phyloP scores from a whole-genome alignment of 2,888 invertebrate genomes.

The Neoitamus cyanurus region DNA sequence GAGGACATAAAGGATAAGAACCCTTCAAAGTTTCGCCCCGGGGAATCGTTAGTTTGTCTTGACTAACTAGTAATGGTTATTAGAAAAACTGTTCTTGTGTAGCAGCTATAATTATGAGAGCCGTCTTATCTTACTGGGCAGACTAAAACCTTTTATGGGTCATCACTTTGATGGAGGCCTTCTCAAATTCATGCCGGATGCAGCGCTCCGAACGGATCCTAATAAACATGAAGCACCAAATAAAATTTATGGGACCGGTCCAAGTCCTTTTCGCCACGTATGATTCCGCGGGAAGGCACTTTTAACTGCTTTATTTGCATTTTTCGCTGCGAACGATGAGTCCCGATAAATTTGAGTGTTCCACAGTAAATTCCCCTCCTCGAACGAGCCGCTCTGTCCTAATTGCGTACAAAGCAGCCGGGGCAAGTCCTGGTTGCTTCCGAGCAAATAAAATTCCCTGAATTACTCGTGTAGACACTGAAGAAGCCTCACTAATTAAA shows the following conservation, averaged over 20 bases:
- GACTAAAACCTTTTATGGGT: slow-evolving; percentile 9
- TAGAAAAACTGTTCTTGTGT: slow-evolving; percentile 13
- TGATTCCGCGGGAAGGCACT: not conserved
- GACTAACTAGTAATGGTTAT: slow-evolving; percentile 34
- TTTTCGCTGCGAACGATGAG: not conserved
- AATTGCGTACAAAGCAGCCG: not conserved
- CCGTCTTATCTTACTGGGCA: not conserved
- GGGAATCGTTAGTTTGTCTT: slow-evolving; percentile 21
- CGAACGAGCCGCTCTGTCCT: not conserved
- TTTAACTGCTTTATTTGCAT: not conserved
- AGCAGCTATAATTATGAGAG: not conserved
- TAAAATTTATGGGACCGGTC: not conserved
- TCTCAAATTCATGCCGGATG: not conserved
- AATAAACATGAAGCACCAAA: not conserved
- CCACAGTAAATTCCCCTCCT: not conserved
- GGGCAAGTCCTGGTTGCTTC: not conserved
- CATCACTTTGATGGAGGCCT: slow-evolving; percentile 4
- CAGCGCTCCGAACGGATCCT: not conserved
- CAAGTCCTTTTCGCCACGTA: not conserved
- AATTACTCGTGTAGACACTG: slow-evolving; percentile 1
- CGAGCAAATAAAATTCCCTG: not conserved
- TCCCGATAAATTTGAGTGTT: not conserved
- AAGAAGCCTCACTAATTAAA: slow-evolving; percentile 1
- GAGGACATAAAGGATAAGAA: slow-evolving; percentile 28
- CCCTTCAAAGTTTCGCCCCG: slow-evolving; percentile 13